Base-by-base conservation (phyloP, 2,797 vertebrate genomes). In the Natrix natrix region DNA sequence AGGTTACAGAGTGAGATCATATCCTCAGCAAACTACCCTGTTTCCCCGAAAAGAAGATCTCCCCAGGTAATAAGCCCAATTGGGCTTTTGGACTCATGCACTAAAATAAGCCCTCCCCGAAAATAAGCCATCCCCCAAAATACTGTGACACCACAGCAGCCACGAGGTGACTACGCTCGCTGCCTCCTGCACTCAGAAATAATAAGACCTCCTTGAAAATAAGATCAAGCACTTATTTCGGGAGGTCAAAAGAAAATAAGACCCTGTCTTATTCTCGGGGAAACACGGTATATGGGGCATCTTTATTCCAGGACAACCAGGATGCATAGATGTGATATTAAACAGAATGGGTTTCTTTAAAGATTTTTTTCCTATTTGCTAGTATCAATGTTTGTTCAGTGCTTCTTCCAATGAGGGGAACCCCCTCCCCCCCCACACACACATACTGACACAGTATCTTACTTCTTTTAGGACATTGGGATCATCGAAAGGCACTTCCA, bases 401-500 rank as follows among this genome's bases (percentile, higher is more conserved):
- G 48, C 13, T 74, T 86, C 24, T 16, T 32, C 37, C 8, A 20
- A 1, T 60, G 20, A 87, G 11, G 55, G 0, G 5, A 52, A n/a
- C 12, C 6, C 8, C 2, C 69, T 5, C 14, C 4, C 7, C 12
- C 22, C 48, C 12, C n/a, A 57, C 59, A 22, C 37, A 48, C n/a
- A 20, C 57, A 59, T 5, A 0, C 57, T 59, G 17, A 59, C 57
- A 74, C 8, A 24, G 24, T 55, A 26, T 90, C 94, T 95, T 95
- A 97, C 97, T 96, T 97, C 96, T 74, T 95, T 97, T 88, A 97
- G 91, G 86, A 97, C 55, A 48, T 94, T 94, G 0, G 74, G 95
- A 87, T 98, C 97, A 54, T 97, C 96, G 94, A 98, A 98, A 20
- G 97, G 96, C 43, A 98, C 96, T 95, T 94, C 96, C 86, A 98